A percentile compares a stretch with the other conserved stretches of the same genome.
These are phyloP conservation scores for Acrobasis suavella DNA, from an alignment of 2,888 invertebrate species.

Conservation along the genomic window DNA sequence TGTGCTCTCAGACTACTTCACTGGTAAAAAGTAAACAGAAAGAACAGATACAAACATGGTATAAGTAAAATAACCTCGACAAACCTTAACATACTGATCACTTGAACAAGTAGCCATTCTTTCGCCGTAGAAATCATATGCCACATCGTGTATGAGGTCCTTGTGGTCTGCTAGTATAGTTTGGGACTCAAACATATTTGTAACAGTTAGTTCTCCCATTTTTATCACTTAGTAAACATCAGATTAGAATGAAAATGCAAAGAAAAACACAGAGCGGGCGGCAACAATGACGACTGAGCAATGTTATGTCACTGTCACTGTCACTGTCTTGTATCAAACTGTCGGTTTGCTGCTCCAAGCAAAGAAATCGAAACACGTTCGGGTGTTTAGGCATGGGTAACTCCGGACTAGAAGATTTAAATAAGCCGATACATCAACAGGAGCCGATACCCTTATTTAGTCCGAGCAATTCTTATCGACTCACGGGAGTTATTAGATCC, in stretches of 20 bases:
- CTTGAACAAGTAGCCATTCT: constrained; percentile 99
- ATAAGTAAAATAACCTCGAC: constrained; percentile 19
- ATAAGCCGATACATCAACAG: no score
- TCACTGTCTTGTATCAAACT: neutral
- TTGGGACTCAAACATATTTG: constrained; percentile 90
- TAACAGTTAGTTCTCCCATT: constrained; percentile 68
- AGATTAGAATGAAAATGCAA: neutral
- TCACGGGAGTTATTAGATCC: no score
- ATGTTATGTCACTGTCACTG: neutral
- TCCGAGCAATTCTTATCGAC: no score
- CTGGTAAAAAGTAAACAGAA: no score
- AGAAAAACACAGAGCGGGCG: constrained; percentile 10
- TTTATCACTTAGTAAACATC: constrained; percentile 23
- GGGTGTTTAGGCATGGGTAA: no score
- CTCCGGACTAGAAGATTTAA: no score
- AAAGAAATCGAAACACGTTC: no score
- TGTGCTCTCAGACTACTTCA: no score
- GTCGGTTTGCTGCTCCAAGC: no score
- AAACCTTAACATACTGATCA: constrained; percentile 97
- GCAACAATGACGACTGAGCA: constrained; percentile 5
- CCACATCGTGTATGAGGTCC: constrained; percentile 98
- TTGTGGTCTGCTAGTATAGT: constrained; percentile 96
- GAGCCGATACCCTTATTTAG: no score
- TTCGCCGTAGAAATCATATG: constrained; percentile 98
- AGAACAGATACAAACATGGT: neutral